These are phyloP conservation scores for Gambelia wislizenii DNA, from an alignment of 2,797 vertebrate genomes.

Conservation along the genomic window DNA sequence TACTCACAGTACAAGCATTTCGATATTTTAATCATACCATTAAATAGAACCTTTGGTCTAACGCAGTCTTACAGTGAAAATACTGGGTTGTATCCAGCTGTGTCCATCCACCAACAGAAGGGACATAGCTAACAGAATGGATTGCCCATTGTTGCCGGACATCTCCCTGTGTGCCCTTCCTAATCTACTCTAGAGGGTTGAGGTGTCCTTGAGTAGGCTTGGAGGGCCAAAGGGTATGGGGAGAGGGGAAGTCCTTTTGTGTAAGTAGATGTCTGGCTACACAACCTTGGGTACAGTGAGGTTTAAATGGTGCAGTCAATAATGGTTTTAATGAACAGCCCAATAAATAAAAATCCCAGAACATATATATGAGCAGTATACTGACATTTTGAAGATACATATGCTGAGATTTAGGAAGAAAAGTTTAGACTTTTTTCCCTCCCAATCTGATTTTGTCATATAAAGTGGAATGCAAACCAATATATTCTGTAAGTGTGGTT, in stretches of 20 bases:
- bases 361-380: not conserved
- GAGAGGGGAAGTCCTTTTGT: not conserved
- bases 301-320: not conserved
- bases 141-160: not conserved
- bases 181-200: not conserved
- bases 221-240: no score
- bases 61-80: not conserved
- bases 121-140: not conserved
- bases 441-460: not conserved
- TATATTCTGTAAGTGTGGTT: no score
- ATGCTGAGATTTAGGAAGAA: not conserved
- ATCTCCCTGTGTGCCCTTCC: not conserved
- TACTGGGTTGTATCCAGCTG: not conserved
- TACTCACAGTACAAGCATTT: not conserved
- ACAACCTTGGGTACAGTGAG: no score
- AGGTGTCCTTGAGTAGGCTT: not conserved
- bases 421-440: no score
- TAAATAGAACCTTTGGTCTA: not conserved
- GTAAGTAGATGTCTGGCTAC: not conserved
- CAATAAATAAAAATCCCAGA: not conserved
- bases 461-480: not conserved
- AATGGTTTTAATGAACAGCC: not conserved
- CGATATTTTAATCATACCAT: not conserved
- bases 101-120: not conserved
- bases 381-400: not conserved